These are phyloP conservation scores for Sapayoa aenigma DNA, from an alignment of 2,113 vertebrate species.

Conservation along the genomic window DNA sequence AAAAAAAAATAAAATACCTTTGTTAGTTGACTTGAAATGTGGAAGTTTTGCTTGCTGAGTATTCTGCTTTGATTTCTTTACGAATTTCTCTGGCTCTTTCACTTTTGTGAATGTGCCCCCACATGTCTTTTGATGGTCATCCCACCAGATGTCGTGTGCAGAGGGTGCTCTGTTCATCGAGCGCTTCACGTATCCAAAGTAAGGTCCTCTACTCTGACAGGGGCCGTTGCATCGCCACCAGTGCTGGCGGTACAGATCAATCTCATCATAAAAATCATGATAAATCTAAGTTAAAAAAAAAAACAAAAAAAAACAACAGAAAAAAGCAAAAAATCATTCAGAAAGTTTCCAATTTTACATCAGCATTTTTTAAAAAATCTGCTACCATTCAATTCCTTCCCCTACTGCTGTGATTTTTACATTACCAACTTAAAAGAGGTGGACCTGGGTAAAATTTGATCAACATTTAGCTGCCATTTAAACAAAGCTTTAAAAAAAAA, in stretches of 20 bases:
- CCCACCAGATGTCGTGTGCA: slow-evolving; percentile 89
- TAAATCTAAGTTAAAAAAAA: slow-evolving; percentile 75
- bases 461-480: not conserved
- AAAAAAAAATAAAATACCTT: slow-evolving; percentile 35
- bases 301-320: too few species aligned
- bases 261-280: slow-evolving; percentile 88
- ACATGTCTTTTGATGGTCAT: slow-evolving; percentile 83
- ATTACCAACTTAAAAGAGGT: not conserved
- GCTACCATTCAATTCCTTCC: not conserved
- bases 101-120: slow-evolving; percentile 90
- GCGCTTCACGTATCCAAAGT: slow-evolving; percentile 89
- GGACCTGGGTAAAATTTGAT: not conserved
- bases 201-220: slow-evolving; percentile 82
- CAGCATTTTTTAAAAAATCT: not conserved
- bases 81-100: slow-evolving; percentile 90
- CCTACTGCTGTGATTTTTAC: not conserved
- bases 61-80: slow-evolving; percentile 77
- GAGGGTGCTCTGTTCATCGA: slow-evolving; percentile 92
- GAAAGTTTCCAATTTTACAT: not conserved
- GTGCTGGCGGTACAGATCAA: slow-evolving; percentile 90
- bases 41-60: not conserved
- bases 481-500: not conserved
- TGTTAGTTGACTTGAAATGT: not conserved
- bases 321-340: not conserved
- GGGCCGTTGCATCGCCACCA: slow-evolving; percentile 95